phyloP scores from a whole-genome alignment of 2,797 vertebrate species.

The Rhyacichthys aspro region DNA sequence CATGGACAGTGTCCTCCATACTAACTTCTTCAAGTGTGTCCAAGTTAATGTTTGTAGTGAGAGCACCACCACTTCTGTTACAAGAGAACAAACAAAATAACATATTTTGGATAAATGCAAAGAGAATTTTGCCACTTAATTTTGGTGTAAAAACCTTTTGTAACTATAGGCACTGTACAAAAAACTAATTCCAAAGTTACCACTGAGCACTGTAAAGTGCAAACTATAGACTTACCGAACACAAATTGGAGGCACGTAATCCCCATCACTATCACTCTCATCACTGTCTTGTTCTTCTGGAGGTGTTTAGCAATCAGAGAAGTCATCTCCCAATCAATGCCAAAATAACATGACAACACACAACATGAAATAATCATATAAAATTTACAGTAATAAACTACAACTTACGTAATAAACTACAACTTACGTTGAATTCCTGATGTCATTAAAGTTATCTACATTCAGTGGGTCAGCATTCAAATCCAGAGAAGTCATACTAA shows the following conservation, averaged over 20 bases:
- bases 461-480: background rate
- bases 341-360: background rate
- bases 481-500: background rate
- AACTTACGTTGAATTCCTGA: background rate
- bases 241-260: background rate
- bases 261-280: background rate
- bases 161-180: too few species aligned
- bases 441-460: background rate
- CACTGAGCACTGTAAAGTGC: background rate
- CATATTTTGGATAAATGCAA: too few species aligned
- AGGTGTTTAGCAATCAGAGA: background rate
- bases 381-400: background rate
- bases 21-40: background rate
- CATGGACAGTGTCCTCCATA: background rate
- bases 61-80: background rate
- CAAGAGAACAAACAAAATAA: background rate
- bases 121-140: too few species aligned
- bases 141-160: too few species aligned
- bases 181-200: background rate
- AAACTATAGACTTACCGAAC: background rate
- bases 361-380: background rate
- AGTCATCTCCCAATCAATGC: background rate
- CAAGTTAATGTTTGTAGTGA: background rate
- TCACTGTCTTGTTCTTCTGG: background rate
- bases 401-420: background rate